Conservation (phyloP, 2,113 vertebrate genomes). For the Coryphaenoides rupestris region DNA sequence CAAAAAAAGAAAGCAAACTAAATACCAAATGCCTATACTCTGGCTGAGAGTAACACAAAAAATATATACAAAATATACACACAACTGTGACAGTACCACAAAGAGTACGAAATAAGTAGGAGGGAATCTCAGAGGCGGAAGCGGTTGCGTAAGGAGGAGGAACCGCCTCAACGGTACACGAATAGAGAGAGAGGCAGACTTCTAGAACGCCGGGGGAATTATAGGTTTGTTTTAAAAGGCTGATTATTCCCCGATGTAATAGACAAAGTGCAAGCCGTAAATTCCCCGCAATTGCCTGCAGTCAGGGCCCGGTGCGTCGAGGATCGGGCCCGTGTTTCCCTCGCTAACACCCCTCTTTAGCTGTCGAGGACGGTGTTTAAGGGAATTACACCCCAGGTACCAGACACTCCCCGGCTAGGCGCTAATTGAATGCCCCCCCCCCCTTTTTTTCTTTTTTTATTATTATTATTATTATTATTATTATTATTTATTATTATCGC, state of each 20-base stretch:
- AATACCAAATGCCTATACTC: background rate
- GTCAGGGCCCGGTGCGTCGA: slow-evolving; percentile 41
- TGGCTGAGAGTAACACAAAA: background rate
- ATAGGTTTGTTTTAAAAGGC: slow-evolving; percentile 59
- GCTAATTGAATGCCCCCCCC: slow-evolving; percentile 46
- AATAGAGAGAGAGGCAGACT: slow-evolving; percentile 28
- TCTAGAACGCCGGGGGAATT: slow-evolving; percentile 41
- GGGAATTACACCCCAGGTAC: slow-evolving; percentile 61
- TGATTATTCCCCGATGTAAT: slow-evolving; percentile 58
- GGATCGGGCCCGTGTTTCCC: slow-evolving; percentile 33
- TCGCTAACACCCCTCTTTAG: slow-evolving; percentile 48
- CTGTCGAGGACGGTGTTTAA: slow-evolving; percentile 57
- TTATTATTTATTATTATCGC: slow-evolving; percentile 47
- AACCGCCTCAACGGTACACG: too few relatives aligned
- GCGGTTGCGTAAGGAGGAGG: too few relatives aligned
- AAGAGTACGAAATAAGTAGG: background rate
- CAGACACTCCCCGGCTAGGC: slow-evolving; percentile 46
- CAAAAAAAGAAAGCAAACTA: background rate
- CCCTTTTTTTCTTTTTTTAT: too few relatives aligned
- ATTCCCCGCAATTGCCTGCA: slow-evolving; percentile 48
- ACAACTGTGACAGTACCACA: too few relatives aligned
- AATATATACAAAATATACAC: too few relatives aligned
- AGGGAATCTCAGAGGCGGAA: background rate
- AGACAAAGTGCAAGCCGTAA: slow-evolving; percentile 54
- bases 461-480: too few relatives aligned